Evolutionary conservation across 2,797 vertebrate genomes (phyloP).

Genomic region (Malurus leucopterus): DNA sequence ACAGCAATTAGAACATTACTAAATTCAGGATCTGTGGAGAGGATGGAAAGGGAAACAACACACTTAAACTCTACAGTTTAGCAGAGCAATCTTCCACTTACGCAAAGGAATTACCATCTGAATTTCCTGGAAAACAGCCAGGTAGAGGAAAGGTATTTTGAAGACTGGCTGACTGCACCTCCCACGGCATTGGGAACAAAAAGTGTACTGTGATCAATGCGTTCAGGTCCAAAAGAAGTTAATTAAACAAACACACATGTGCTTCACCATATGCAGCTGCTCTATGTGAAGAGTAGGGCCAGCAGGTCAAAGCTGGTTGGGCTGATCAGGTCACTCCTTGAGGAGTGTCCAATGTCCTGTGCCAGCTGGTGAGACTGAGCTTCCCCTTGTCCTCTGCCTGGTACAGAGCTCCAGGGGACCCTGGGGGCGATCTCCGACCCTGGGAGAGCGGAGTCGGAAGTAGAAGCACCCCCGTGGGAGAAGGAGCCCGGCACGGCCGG

Average conservation of each 20-base stretch:
- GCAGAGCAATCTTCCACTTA: background rate
- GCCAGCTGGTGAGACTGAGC: slow-evolving; percentile 57
- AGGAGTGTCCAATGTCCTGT: background rate
- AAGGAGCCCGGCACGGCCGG: slow-evolving; percentile 52
- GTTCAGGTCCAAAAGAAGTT: background rate
- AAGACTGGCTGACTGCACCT: background rate
- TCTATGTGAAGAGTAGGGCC: accelerated
- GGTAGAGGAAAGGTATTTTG: background rate
- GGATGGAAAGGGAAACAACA: background rate
- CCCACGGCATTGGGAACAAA: background rate
- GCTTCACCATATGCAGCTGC: background rate
- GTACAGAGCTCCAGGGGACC: slow-evolving; percentile 14
- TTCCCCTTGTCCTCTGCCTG: slow-evolving; percentile 52
- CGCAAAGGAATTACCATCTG: background rate
- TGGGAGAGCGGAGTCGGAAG: background rate
- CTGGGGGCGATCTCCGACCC: background rate
- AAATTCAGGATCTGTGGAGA: background rate
- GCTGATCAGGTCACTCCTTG: background rate
- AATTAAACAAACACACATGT: background rate
- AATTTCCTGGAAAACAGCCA: background rate
- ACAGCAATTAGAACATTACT: background rate
- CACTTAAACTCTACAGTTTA: background rate
- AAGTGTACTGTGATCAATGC: background rate
- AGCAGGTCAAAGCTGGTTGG: background rate
- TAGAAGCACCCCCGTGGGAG: background rate